Evolutionary conservation across 1,140 invertebrate genomes (phyloP).

Genomic region (Bombus impatiens): DNA sequence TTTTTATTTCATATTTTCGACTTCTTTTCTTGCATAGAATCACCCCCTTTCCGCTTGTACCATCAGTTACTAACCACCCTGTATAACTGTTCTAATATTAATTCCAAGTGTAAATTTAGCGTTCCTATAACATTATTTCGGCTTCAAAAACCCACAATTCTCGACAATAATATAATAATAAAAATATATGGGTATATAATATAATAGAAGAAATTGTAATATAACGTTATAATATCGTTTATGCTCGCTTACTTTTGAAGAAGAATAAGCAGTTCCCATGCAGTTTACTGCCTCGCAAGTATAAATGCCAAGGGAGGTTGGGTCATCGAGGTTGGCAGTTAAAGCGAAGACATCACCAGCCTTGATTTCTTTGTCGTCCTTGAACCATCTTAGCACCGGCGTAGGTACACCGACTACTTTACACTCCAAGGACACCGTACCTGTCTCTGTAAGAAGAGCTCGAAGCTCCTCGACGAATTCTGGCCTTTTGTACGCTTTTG

Average conservation of each 20-base stretch:
- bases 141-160: too few species aligned
- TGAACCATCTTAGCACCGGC: slow-evolving; percentile 90
- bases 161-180: too few species aligned
- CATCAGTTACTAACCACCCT: too few species aligned
- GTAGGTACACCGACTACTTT: slow-evolving; percentile 94
- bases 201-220: too few species aligned
- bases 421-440: slow-evolving; percentile 94
- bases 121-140: too few species aligned
- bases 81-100: too few species aligned
- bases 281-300: slow-evolving; percentile 94
- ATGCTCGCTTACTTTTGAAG: slow-evolving; percentile 84
- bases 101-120: too few species aligned
- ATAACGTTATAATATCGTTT: too few species aligned
- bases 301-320: slow-evolving; percentile 92
- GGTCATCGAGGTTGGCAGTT: slow-evolving; percentile 90
- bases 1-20: too few species aligned
- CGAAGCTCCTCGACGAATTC: slow-evolving; percentile 92
- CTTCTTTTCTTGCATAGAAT: too few species aligned
- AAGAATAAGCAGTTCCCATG: slow-evolving; percentile 91
- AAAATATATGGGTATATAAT: too few species aligned
- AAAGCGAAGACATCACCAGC: slow-evolving; percentile 94
- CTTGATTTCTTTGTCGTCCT: slow-evolving; percentile 93
- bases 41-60: too few species aligned
- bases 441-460: slow-evolving; percentile 91
- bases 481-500: slow-evolving; percentile 93